These are phyloP conservation scores for Crax fasciolata DNA, from an alignment of 2,797 vertebrate genomes.

Conservation along the genomic window DNA sequence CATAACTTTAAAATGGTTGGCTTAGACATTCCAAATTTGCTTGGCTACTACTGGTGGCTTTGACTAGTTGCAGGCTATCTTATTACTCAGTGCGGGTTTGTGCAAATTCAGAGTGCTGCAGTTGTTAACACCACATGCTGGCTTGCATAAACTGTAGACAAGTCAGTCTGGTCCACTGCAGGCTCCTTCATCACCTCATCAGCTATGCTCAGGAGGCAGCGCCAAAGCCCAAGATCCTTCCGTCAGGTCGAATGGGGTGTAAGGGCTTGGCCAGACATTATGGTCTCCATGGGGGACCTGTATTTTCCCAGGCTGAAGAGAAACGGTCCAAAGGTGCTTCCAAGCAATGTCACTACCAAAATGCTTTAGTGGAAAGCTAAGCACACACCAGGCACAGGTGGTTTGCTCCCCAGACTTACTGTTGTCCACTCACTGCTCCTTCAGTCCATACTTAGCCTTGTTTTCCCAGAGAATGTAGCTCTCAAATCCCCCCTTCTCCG, in stretches of 20 bases:
- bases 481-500: not conserved
- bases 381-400: not conserved
- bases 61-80: slow-evolving; percentile 69
- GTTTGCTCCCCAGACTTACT: not conserved
- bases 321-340: not conserved
- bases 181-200: slow-evolving; percentile 43
- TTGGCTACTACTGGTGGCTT: slow-evolving; percentile 62
- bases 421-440: not conserved
- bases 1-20: slow-evolving; percentile 57
- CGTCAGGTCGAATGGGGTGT: not conserved
- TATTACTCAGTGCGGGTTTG: slow-evolving; percentile 50
- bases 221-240: not conserved
- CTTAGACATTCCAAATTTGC: slow-evolving; percentile 56
- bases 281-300: not conserved
- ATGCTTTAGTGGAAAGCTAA: not conserved
- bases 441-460: not conserved
- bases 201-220: not conserved
- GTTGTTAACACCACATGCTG: slow-evolving; percentile 43
- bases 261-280: not conserved
- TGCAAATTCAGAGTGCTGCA: not conserved
- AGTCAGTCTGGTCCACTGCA: slow-evolving; percentile 13
- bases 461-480: not conserved
- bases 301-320: not conserved
- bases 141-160: not conserved
- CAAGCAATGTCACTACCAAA: not conserved